These are phyloP conservation scores for Heliangelus exortis DNA, from an alignment of 2,797 vertebrate species.

Conservation along the genomic window DNA sequence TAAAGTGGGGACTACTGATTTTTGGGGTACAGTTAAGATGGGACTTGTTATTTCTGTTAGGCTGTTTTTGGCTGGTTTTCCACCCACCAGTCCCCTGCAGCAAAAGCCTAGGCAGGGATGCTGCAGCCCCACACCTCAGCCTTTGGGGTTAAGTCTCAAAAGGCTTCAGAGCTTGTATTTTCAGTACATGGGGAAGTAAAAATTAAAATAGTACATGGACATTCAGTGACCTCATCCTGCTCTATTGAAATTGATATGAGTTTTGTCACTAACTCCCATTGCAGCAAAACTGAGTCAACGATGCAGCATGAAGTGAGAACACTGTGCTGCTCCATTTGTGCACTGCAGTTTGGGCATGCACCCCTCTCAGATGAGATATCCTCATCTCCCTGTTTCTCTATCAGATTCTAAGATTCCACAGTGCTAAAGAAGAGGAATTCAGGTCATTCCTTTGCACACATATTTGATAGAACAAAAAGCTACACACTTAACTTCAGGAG, in stretches of 20 bases:
- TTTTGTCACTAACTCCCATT: not conserved
- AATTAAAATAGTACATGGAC: not conserved
- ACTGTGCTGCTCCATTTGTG: not conserved
- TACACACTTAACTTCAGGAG: not conserved
- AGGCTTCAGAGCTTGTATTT: not conserved
- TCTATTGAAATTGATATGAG: not conserved
- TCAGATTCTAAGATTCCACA: not conserved
- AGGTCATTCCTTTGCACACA: rapidly evolving
- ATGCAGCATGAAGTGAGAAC: not conserved
- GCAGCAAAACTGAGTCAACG: not conserved
- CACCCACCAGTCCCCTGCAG: not conserved
- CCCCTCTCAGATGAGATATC: not conserved
- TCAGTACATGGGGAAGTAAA: not conserved
- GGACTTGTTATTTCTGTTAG: not conserved
- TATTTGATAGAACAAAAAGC: not conserved
- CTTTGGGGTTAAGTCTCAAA: not conserved
- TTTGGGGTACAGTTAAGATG: not conserved
- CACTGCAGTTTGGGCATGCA: not conserved
- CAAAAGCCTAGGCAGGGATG: not conserved
- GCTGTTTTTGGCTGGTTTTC: not conserved
- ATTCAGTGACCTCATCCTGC: rapidly evolving
- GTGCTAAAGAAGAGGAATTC: not conserved
- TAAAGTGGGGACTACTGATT: not conserved
- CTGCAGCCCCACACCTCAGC: not conserved
- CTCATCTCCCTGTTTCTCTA: not conserved